Evolutionary conservation across 2,888 invertebrate species (phyloP), one percentile per base, ranked within the genome.

Genomic region (Aleiodes testaceus): DNA sequence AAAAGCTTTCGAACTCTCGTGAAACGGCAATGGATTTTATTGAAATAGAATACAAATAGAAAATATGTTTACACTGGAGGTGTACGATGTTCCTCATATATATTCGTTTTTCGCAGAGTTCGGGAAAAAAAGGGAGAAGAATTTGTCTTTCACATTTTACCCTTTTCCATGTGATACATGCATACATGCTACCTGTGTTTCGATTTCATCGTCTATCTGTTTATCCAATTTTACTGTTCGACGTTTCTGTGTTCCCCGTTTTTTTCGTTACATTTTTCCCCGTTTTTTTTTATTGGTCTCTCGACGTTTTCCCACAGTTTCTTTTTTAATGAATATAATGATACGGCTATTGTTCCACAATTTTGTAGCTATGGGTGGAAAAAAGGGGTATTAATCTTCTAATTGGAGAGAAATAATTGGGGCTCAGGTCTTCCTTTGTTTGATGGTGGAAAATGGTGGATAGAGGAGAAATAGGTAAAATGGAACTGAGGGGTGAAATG

Each of bases 31-130:
- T 73, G 74, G 72, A 76, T 79, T 78, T 75, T 76, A 77, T 80
- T 78, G 80, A 79, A 83, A 81, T 81, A 80, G 82, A 84, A 84
- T 84, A 80, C 81, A 83, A 84, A 84, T 81, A 79, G 78, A 77
- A 81, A 85, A 84, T 82, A 82, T 81, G 81, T 84, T 84, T 82
- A 81, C 83, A 78, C 71, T 74, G 76, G 69, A 74, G 75, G 66
- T 66, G 69, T 70, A 30, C 65, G 16, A 16, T 49, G 47, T 52
- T 42, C 36, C 69, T 59, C 59, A 26, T 30, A 26, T 45, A 61
- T 50, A 59, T 68, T 22, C 45, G 14, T 59, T 47, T 53, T 50
- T 47, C 18, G 30, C 18, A 6, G 47, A 42, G n/a, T 69, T 26
- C 4, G 26, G 5, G 14, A 49, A 50, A 44, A 68, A 63, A 69